Evolutionary conservation across 2,797 vertebrate species (phyloP).

Genomic region (Liasis olivaceus): DNA sequence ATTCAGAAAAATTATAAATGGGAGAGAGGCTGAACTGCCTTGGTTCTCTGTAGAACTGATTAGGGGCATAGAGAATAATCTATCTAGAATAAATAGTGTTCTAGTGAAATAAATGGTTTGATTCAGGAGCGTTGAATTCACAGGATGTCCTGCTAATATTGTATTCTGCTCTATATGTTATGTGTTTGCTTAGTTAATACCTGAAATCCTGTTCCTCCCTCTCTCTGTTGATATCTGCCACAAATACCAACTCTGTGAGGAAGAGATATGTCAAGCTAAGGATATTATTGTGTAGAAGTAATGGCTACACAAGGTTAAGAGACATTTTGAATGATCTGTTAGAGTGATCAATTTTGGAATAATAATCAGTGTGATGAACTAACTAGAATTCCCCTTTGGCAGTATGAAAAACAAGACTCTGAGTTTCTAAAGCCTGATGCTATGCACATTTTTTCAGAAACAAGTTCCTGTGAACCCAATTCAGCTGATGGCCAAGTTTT

Average conservation of each 20-base stretch:
- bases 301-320: not conserved
- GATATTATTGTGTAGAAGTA: not conserved
- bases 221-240: not conserved
- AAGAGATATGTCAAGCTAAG: not conserved
- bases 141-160: not conserved
- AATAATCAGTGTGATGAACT: not conserved
- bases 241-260: not conserved
- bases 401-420: not conserved
- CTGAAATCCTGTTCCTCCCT: not conserved
- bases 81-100: not conserved
- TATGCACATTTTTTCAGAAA: not conserved
- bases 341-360: not conserved
- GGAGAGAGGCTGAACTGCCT: not conserved
- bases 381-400: not conserved
- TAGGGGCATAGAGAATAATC: not conserved
- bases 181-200: not conserved
- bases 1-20: not conserved
- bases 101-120: not conserved
- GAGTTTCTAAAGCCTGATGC: not conserved
- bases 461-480: not conserved
- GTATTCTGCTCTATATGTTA: rapidly evolving
- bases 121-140: not conserved
- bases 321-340: not conserved
- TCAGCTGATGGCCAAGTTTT: not conserved
- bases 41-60: not conserved